Percentiles rank a stretch among this genome's conserved stretches.
These are phyloP conservation scores for Ctenoplectra terminalis DNA, from an alignment of 1,140 invertebrate genomes.

Conservation along the genomic window DNA sequence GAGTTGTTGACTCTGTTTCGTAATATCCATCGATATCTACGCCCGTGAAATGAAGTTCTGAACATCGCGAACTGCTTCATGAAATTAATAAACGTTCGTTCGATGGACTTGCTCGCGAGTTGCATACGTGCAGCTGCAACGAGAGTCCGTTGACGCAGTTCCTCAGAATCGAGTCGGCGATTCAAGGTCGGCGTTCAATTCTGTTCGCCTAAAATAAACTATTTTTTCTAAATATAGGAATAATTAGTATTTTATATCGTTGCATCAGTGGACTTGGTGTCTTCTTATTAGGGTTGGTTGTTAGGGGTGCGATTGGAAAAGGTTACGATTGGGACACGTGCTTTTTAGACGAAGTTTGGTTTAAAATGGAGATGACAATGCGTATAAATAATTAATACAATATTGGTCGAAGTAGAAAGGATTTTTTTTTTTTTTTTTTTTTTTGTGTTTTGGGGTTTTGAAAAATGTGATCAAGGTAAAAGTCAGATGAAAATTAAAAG, in stretches of 20 bases:
- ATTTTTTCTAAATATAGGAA: not conserved
- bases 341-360: no score
- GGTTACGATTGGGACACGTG: no score
- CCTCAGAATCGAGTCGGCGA: not conserved
- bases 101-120: no score
- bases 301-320: not conserved
- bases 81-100: constrained; percentile 13
- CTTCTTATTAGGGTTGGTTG: not conserved
- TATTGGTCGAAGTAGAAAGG: no score
- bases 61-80: not conserved
- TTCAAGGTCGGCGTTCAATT: constrained; percentile 13
- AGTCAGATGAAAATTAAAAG: no score
- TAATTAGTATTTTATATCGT: constrained; percentile 10
- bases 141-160: constrained; percentile 19
- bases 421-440: no score
- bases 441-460: no score
- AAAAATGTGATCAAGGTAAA: no score
- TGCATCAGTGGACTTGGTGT: not conserved
- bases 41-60: not conserved
- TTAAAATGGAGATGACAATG: no score
- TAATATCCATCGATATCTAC: not conserved
- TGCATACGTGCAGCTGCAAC: constrained; percentile 16
- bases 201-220: constrained; percentile 7
- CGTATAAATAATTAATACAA: no score
- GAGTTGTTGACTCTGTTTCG: not conserved